Conservation (phyloP, 2,888 invertebrate genomes). For the Oscheius sp. region DNA sequence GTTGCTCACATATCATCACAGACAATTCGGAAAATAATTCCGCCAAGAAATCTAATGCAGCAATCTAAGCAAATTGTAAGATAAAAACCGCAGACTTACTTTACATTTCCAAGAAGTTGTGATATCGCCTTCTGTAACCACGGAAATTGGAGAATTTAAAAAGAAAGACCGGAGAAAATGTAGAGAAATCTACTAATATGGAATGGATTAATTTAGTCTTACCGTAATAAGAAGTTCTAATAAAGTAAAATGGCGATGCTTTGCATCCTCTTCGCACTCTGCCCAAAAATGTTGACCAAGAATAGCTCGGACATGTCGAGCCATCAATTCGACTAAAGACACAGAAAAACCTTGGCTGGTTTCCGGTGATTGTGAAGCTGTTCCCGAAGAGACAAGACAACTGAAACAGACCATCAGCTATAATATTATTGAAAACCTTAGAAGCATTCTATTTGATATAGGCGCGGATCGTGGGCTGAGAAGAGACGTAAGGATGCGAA, state of each 20-base stretch:
- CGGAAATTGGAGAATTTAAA: slow-evolving; percentile 79
- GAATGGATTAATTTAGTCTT: neutral
- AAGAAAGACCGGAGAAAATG: slow-evolving; percentile 86
- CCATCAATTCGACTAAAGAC: slow-evolving; percentile 79
- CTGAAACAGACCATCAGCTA: slow-evolving; percentile 40
- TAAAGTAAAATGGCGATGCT: slow-evolving; percentile 80
- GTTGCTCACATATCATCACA: slow-evolving; percentile 63
- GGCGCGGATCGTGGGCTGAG: slow-evolving; percentile 58
- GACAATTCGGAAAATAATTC: slow-evolving; percentile 66
- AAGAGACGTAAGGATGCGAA: slow-evolving; percentile 67
- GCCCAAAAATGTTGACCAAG: slow-evolving; percentile 78
- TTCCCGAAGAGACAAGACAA: slow-evolving; percentile 66
- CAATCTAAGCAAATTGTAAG: slow-evolving; percentile 45
- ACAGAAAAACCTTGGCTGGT: slow-evolving; percentile 39
- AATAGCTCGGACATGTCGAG: slow-evolving; percentile 84
- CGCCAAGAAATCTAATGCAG: slow-evolving; percentile 68
- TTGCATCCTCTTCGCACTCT: slow-evolving; percentile 77
- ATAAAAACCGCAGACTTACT: slow-evolving; percentile 23
- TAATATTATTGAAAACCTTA: no score
- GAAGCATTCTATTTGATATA: slow-evolving; percentile 61
- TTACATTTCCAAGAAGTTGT: slow-evolving; percentile 70
- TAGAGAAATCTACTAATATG: slow-evolving; percentile 74
- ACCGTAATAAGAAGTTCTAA: slow-evolving; percentile 82
- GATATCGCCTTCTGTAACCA: slow-evolving; percentile 67
- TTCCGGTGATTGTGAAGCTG: slow-evolving; percentile 39